These are phyloP conservation scores for Erebia palarica DNA, from an alignment of 2,888 invertebrate species.

Conservation along the genomic window DNA sequence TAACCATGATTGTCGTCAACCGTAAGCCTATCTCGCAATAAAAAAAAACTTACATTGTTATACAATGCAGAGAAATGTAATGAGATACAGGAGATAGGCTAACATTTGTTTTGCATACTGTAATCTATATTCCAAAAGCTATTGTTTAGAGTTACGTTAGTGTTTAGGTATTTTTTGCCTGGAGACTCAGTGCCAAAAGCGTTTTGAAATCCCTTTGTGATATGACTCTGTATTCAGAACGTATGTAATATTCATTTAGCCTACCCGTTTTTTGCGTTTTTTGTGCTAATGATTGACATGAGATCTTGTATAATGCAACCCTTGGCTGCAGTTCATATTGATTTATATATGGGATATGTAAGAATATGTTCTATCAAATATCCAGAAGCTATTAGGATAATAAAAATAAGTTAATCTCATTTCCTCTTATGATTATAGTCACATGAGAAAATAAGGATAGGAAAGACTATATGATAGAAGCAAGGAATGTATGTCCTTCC, in stretches of 20 bases:
- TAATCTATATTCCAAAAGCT: neutral
- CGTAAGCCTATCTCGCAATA: too few species aligned
- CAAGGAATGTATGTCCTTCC: too few species aligned
- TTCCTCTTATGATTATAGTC: too few species aligned
- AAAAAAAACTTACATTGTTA: too few species aligned
- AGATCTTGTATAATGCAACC: neutral
- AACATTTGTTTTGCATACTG: slow-evolving; percentile 11
- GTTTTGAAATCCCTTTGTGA: slow-evolving; percentile 25
- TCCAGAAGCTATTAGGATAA: too few species aligned
- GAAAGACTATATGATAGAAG: too few species aligned
- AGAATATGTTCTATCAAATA: too few species aligned
- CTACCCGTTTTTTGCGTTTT: neutral
- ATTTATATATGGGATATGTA: too few species aligned
- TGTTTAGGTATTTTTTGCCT: slow-evolving; percentile 14
- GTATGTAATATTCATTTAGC: neutral
- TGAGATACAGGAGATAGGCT: slow-evolving; percentile 8
- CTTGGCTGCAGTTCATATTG: too few species aligned
- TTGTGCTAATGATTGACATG: neutral
- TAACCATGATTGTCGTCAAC: too few species aligned
- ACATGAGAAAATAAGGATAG: too few species aligned
- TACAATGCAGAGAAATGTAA: slow-evolving; percentile 8
- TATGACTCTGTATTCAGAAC: neutral
- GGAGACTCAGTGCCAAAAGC: slow-evolving; percentile 6
- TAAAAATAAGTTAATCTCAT: too few species aligned
- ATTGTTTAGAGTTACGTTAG: slow-evolving; percentile 19